phyloP scores from a whole-genome alignment of 2,888 invertebrate genomes.

The Cryptocheilus praepositus region DNA sequence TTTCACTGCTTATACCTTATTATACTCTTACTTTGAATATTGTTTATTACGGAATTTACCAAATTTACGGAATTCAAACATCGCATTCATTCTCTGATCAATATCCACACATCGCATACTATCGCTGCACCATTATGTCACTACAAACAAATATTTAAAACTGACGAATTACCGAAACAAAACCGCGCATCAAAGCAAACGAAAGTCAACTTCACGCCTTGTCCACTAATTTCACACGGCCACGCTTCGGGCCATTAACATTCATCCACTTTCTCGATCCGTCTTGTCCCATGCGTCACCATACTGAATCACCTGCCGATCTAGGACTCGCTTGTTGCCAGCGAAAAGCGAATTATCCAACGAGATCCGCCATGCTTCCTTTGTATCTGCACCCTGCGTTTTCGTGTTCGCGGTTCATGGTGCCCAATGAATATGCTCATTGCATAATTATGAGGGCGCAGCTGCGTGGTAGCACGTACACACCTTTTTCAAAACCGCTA shows the following conservation, averaged over 20 bases:
- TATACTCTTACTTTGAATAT: no score
- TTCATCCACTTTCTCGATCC: no score
- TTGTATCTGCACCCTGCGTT: constrained; percentile 14
- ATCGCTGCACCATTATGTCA: no score
- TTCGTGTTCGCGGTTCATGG: constrained; percentile 29
- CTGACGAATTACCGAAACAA: no score
- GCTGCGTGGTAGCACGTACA: constrained; percentile 48
- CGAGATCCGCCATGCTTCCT: constrained; percentile 26
- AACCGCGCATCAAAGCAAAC: no score
- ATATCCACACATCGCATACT: no score
- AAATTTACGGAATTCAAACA: no score
- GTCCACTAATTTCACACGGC: not conserved
- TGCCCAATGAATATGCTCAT: constrained; percentile 44
- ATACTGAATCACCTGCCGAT: constrained; percentile 31
- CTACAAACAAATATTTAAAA: no score
- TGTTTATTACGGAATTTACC: no score
- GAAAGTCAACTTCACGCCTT: not conserved
- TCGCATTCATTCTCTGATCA: no score
- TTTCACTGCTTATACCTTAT: no score
- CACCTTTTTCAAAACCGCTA: constrained; percentile 44
- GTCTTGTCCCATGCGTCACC: not conserved
- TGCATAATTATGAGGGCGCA: constrained; percentile 45
- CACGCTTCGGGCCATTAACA: not conserved
- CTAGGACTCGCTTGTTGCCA: constrained; percentile 4
- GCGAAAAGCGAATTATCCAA: constrained; percentile 20